A percentile compares a stretch with the other conserved stretches of the same genome.
Conservation (phyloP, 2,113 vertebrate species). For the Lasiurus cinereus region DNA sequence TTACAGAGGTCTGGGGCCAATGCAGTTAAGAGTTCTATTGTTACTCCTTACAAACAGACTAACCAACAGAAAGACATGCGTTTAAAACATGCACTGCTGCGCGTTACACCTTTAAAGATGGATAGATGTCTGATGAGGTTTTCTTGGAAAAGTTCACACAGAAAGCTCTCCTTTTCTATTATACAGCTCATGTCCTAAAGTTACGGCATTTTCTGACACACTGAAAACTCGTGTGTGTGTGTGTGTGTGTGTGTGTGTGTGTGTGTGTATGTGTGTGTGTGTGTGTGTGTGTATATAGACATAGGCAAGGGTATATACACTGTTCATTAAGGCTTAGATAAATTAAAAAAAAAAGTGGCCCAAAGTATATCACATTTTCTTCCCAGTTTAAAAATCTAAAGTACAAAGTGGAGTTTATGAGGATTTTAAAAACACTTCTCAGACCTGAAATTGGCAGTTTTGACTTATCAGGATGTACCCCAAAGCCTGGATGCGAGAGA, state of each 20-base stretch:
- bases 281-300: fast-evolving
- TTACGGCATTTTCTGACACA: background rate
- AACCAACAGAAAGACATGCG: background rate
- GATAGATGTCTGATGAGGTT: background rate
- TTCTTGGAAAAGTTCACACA: conserved; percentile 1
- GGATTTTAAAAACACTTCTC: conserved; percentile 58
- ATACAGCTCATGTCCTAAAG: background rate
- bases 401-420: conserved; percentile 63
- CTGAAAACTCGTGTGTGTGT: background rate
- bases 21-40: background rate
- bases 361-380: conserved; percentile 57
- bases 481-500: conserved; percentile 36
- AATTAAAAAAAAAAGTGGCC: conserved; percentile 61
- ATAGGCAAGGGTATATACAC: background rate
- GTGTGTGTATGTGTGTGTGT: background rate
- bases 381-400: conserved; percentile 74
- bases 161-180: conserved; percentile 29
- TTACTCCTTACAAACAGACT: background rate
- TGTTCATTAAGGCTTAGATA: conserved; percentile 80
- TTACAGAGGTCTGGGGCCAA: background rate
- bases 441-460: conserved; percentile 72
- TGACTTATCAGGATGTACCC: background rate
- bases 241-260: background rate
- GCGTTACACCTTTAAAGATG: background rate
- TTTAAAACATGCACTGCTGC: background rate